Percentiles rank a stretch among this genome's conserved stretches.
Evolutionary conservation across 2,113 vertebrate species (phyloP).

Genomic region (Marmota monax): DNA sequence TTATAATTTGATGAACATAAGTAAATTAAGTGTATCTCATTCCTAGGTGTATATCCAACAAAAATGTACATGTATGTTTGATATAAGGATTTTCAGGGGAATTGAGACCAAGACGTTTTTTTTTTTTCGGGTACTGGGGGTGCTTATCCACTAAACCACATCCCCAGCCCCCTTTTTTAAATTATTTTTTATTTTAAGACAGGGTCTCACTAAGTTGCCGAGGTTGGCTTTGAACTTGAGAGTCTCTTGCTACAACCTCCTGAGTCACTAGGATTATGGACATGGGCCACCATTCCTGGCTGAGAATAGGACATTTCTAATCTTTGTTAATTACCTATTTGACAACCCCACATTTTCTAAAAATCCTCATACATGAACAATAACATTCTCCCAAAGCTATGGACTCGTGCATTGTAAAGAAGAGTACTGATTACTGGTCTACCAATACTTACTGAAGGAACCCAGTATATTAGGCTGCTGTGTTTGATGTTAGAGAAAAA

Average conservation of each 20-base stretch:
- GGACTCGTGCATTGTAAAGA: not conserved
- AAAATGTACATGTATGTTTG: not conserved
- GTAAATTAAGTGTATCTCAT: not conserved
- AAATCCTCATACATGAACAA: not conserved
- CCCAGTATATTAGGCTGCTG: not conserved
- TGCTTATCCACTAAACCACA: too few species aligned
- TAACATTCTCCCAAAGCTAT: not conserved
- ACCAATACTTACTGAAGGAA: not conserved
- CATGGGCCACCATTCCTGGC: too few species aligned
- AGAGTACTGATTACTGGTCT: not conserved
- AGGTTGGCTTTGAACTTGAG: too few species aligned
- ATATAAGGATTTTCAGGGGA: not conserved
- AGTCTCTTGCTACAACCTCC: too few species aligned
- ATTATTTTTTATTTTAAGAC: too few species aligned
- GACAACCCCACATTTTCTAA: not conserved
- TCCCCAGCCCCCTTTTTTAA: too few species aligned
- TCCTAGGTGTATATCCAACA: not conserved
- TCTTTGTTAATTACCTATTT: not conserved
- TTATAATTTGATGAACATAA: not conserved
- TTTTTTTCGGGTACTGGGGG: too few species aligned
- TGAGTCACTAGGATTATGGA: too few species aligned
- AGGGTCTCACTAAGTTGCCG: too few species aligned
- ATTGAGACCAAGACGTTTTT: not conserved
- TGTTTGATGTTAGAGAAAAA: not conserved
- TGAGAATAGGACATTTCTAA: not conserved